Evolutionary conservation across 2,888 invertebrate species (phyloP), one percentile per base, ranked within the genome.

Genomic region (Argyra leucocephala): DNA sequence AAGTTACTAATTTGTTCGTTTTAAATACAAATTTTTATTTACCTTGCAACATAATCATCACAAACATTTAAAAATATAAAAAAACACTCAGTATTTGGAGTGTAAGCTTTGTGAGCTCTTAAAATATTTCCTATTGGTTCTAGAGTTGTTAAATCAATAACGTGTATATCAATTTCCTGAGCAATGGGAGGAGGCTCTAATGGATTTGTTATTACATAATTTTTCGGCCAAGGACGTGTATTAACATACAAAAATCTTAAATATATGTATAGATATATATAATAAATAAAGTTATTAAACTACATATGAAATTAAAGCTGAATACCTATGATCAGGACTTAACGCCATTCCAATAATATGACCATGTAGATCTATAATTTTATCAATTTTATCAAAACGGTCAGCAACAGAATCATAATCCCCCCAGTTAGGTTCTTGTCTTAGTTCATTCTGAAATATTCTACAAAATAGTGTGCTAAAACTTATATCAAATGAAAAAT

Each of bases 321-420:
- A n/a, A n/a, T n/a, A 73, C 86, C 87, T 83, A 73, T 91, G 89
- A 80, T 91, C 91, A 0, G 91, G 92, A 68, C 91, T 91, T 18
- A 93, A 80, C 2, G 88, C 87, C 90, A 93, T 90, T 71, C 93
- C 93, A 71, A 92, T 90, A 66, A 93, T 91, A 74, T 92, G 91
- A 0, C 91, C 92, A 74, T 91, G 88, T 64, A 93, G 82, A 78
- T 93, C 91, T 68, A 93, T 89, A 9, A 90, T 78, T 76, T 90
- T 88, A 79, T 93, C 92, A 21, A 90, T 84, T 74, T 84, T 83
- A 75, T 91, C 89, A 70, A 88, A 88, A 71, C 84, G 84, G 73
- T 88, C 84, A 9, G 85, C 84, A 4, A 89, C 87, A 3, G 86
- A 80, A 67, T 87, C 84, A 72, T 84, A 87, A 76, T 89, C 84